phyloP scores from a whole-genome alignment of 2,113 vertebrate genomes.

The Halcyon malimbica region DNA sequence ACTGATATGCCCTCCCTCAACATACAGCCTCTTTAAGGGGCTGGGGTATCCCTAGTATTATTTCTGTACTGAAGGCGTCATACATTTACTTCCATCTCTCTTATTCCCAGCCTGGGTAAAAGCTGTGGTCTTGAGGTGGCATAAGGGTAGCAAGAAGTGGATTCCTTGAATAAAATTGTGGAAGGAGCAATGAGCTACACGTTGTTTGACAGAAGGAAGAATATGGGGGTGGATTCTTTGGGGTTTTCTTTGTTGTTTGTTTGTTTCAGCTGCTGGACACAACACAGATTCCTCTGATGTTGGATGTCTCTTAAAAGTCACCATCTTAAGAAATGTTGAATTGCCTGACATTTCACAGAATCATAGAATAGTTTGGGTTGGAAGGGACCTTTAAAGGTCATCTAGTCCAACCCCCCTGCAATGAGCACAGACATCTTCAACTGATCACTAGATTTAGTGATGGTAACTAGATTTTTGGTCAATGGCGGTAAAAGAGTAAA shows the following conservation, averaged over 20 bases:
- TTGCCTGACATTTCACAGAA: neutral
- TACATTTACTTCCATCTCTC: neutral
- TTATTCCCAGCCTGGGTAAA: neutral
- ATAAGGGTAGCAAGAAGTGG: neutral
- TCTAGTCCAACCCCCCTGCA: no score
- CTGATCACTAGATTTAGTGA: neutral
- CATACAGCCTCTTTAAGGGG: neutral
- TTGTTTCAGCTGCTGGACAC: neutral
- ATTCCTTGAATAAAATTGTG: neutral
- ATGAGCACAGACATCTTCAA: neutral
- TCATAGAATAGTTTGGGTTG: neutral
- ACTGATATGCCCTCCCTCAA: neutral
- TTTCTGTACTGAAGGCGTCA: neutral
- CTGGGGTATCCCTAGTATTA: no score
- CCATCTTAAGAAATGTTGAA: neutral
- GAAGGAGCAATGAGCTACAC: neutral
- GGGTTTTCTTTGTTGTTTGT: neutral
- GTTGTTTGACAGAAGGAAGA: neutral
- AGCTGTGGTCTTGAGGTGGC: neutral
- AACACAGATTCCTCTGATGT: neutral
- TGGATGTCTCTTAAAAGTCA: neutral
- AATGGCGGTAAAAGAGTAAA: neutral
- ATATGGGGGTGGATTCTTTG: accelerated
- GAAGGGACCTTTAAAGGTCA: neutral
- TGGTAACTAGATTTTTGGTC: neutral